Evolutionary conservation across 2,888 invertebrate species (phyloP).

Genomic region (Leptinotarsa haldemani): DNA sequence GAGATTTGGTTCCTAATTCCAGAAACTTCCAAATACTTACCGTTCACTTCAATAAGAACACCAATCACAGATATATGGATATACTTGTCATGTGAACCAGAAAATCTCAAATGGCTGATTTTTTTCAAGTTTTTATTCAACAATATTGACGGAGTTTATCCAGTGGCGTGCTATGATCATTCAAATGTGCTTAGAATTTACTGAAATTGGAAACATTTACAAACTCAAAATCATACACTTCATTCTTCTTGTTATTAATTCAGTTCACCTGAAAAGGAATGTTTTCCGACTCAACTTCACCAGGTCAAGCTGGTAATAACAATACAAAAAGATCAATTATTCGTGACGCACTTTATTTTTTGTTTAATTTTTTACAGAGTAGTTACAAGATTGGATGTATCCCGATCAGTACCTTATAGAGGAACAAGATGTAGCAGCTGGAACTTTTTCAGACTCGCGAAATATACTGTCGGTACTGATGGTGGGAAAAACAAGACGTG

Average conservation of each 20-base stretch:
- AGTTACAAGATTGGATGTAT: not conserved
- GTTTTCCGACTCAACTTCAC: too few relatives aligned
- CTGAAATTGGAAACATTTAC: too few relatives aligned
- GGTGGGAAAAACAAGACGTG: conserved; percentile 19
- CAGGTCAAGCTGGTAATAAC: too few relatives aligned
- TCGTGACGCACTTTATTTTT: too few relatives aligned
- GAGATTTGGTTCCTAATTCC: too few relatives aligned
- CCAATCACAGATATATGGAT: too few relatives aligned
- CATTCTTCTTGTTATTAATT: too few relatives aligned
- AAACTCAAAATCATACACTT: too few relatives aligned
- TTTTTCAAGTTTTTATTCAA: not conserved
- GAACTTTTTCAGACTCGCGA: not conserved
- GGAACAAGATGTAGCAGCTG: conserved; percentile 23
- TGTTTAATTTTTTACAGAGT: not conserved
- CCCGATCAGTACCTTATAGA: not conserved
- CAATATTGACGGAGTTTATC: not conserved
- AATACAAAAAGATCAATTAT: too few relatives aligned
- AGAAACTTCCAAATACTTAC: too few relatives aligned
- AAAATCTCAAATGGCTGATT: not conserved
- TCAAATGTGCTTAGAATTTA: not conserved
- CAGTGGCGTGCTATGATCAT: not conserved
- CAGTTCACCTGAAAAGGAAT: too few relatives aligned
- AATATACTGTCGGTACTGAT: conserved; percentile 17
- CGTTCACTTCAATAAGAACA: too few relatives aligned
- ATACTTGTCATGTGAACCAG: not conserved